Conservation (phyloP, 2,797 vertebrate species). For the Bradypus variegatus region DNA sequence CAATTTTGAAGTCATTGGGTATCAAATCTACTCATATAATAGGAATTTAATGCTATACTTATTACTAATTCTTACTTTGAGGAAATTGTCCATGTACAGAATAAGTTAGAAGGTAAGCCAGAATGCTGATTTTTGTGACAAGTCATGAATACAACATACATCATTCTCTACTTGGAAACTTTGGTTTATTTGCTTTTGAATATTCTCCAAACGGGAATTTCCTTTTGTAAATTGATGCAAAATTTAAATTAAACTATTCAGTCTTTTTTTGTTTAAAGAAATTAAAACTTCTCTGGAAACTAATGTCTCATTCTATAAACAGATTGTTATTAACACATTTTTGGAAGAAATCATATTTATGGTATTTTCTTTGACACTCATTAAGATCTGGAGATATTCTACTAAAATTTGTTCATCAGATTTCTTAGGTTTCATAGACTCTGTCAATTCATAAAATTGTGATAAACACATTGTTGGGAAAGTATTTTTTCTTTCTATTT, state of each 20-base stretch:
- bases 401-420: conserved; percentile 2
- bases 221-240: conserved; percentile 15
- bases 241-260: conserved; percentile 37
- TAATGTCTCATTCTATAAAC: conserved; percentile 29
- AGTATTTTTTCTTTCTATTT: not conserved
- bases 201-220: conserved; percentile 31
- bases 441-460: conserved; percentile 28
- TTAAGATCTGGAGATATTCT: not conserved
- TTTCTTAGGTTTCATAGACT: conserved; percentile 25
- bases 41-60: not conserved
- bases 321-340: not conserved
- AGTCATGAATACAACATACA: not conserved
- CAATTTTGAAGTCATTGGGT: conserved; percentile 34
- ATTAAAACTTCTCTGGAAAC: conserved; percentile 26
- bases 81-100: not conserved
- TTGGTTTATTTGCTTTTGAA: conserved; percentile 33
- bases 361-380: conserved; percentile 21
- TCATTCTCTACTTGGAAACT: not conserved
- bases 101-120: conserved; percentile 37
- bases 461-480: not conserved
- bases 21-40: conserved; percentile 23
- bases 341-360: conserved; percentile 20
- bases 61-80: not conserved
- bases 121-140: not conserved
- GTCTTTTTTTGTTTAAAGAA: conserved; percentile 35